phyloP scores from a whole-genome alignment of 2,888 invertebrate species.

The Agrotis exclamationis region DNA sequence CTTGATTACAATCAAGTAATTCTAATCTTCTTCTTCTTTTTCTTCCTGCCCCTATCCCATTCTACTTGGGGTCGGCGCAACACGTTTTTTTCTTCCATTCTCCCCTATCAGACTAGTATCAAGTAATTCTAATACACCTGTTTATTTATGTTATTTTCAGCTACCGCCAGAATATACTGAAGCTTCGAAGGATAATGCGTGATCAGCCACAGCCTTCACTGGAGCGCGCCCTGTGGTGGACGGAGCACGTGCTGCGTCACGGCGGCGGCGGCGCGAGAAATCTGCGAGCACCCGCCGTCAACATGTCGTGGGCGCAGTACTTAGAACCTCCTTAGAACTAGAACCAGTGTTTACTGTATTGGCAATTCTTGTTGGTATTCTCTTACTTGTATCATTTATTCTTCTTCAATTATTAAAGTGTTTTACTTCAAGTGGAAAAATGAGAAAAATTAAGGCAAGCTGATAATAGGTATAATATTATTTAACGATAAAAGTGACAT shows the following conservation, averaged over 20 bases:
- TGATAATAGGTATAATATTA: too few relatives aligned
- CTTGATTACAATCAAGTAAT: too few relatives aligned
- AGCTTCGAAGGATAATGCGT: conserved; percentile 21
- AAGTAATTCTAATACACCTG: too few relatives aligned
- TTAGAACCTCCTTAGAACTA: conserved; percentile 39
- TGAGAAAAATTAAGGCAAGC: too few relatives aligned
- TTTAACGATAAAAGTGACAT: too few relatives aligned
- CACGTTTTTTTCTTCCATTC: too few relatives aligned
- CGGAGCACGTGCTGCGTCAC: conserved; percentile 62
- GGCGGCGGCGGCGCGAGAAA: conserved; percentile 70
- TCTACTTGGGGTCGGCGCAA: too few relatives aligned
- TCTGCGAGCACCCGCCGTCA: conserved; percentile 67
- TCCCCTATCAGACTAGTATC: too few relatives aligned
- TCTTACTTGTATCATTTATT: background rate
- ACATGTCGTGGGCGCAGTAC: conserved; percentile 34
- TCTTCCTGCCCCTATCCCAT: too few relatives aligned
- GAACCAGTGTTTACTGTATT: background rate
- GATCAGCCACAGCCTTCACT: conserved; percentile 59
- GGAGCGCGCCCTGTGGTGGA: conserved; percentile 64
- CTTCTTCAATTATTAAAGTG: background rate
- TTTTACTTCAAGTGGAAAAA: too few relatives aligned
- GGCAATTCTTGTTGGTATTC: background rate
- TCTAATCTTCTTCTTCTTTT: too few relatives aligned
- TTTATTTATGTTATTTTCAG: conserved; percentile 15
- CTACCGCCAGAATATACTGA: conserved; percentile 30